Evolutionary conservation across 2,888 invertebrate genomes (phyloP).

Genomic region (Epistrophe eligans): DNA sequence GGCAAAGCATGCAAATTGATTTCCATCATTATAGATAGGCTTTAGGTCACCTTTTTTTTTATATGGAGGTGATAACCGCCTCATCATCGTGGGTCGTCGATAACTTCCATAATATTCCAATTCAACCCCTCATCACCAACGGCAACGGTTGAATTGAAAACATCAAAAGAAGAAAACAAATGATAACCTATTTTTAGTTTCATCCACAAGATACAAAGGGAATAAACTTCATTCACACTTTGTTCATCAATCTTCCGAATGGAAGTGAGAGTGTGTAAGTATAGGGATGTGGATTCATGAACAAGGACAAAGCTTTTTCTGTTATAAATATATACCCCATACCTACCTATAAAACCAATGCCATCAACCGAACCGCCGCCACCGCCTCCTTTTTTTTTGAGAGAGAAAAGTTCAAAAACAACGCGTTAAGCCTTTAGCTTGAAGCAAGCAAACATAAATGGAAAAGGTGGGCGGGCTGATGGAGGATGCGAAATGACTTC

Average conservation of each 20-base stretch:
- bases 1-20: constrained; percentile 63
- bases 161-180: constrained; percentile 62
- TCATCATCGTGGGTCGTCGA: neutral
- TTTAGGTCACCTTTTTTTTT: constrained; percentile 51
- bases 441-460: constrained; percentile 41
- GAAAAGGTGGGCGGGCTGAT: constrained; percentile 16
- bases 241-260: constrained; percentile 57
- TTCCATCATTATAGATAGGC: constrained; percentile 68
- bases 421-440: constrained; percentile 46
- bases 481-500: constrained; percentile 47
- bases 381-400: neutral
- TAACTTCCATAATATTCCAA: constrained; percentile 12
- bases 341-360: no score
- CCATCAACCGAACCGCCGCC: neutral
- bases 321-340: neutral
- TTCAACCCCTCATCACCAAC: neutral
- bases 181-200: constrained; percentile 69
- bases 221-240: constrained; percentile 44
- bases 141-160: constrained; percentile 7
- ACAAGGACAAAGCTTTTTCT: constrained; percentile 44
- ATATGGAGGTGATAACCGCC: constrained; percentile 48
- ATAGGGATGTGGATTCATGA: constrained; percentile 38
- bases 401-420: constrained; percentile 43
- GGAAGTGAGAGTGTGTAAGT: constrained; percentile 7
- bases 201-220: constrained; percentile 59